Evolutionary conservation across 1,140 invertebrate genomes (phyloP).

Genomic region (Magallana ariakensis): DNA sequence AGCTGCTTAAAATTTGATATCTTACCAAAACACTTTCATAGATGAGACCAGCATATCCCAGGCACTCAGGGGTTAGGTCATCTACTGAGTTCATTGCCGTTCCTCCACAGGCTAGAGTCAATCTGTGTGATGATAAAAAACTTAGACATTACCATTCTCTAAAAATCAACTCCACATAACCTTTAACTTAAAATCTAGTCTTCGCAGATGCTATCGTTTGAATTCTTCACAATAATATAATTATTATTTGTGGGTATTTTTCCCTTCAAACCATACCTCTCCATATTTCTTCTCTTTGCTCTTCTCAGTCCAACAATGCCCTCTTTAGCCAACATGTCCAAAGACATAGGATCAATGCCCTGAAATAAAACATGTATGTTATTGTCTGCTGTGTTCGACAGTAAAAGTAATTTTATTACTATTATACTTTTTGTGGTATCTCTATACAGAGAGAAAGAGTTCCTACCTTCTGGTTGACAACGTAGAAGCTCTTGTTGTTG

Average conservation of each 20-base stretch:
- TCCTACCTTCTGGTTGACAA: conserved; percentile 96
- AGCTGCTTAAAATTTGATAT: conserved; percentile 43
- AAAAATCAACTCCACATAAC: too few species aligned
- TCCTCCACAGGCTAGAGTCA: conserved; percentile 97
- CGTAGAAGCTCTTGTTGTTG: conserved; percentile 86
- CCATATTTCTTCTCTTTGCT: conserved; percentile 99
- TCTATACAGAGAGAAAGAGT: too few species aligned
- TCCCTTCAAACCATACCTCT: conserved; percentile 81
- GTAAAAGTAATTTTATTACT: too few species aligned
- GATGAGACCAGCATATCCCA: conserved; percentile 96
- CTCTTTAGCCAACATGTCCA: conserved; percentile 97
- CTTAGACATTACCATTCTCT: too few species aligned
- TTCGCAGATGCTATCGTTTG: too few species aligned
- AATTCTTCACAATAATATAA: too few species aligned
- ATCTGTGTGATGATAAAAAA: conserved; percentile 78
- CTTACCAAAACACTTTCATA: conserved; percentile 95
- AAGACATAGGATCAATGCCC: conserved; percentile 98
- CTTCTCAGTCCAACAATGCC: conserved; percentile 95
- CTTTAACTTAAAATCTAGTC: too few species aligned
- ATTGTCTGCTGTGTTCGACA: too few species aligned
- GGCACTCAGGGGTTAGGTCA: conserved; percentile 90
- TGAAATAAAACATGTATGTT: conserved; percentile 64
- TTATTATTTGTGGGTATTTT: too few species aligned
- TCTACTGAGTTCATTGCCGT: conserved; percentile 97
- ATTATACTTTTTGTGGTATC: too few species aligned